Evolutionary conservation across 2,888 invertebrate species (phyloP), one percentile per base, ranked within the genome.

Genomic region (Halictus ligatus): DNA sequence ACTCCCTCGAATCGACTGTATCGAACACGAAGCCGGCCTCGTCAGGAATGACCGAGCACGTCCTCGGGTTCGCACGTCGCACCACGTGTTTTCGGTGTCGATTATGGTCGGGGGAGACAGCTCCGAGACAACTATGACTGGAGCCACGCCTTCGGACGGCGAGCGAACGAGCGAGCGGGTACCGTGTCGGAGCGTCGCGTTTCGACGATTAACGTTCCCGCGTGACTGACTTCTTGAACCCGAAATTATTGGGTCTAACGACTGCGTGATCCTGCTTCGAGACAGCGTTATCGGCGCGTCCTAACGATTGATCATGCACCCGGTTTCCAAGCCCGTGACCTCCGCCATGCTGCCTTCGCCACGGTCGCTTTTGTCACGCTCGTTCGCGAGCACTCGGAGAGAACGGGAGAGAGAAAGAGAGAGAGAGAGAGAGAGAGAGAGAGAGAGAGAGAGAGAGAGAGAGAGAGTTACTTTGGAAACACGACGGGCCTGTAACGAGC

Each of bases 201-300:
- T 83, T 76, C 73, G 69, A 83, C 54, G 84, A 83, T 83, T 67
- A 71, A 35, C 54, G 64, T 67, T 67, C 43, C 73, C 69, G 77
- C 75, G 84, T 83, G 74, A 84, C 67, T 75, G 84, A 78, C 78
- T 78, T 71, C 84, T 75, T 71, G 71, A 75, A 84, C 78, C 71
- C 43, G 67, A 60, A 69, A 74, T 84, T 84, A 83, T 83, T 73
- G 54, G 67, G 50, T 71, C 69, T 75, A 75, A 83, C 74, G 29
- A 50, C 29, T 64, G n/a, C 21, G 67, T 12, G 73, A n/a, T n/a
- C 67, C 13, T 67, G 50, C 73, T 46, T 73, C 77, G 15, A n/a
- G n/a, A 69, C 69, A 69, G 15, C 46, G 58, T 50, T 84, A 77
- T 77, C 73, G 69, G 10, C 43, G 43, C 25, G 60, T 60, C 77